Evolutionary conservation across 92 coral and sea anemone species (phyloP).

Genomic region (Phenganax subtilis): DNA sequence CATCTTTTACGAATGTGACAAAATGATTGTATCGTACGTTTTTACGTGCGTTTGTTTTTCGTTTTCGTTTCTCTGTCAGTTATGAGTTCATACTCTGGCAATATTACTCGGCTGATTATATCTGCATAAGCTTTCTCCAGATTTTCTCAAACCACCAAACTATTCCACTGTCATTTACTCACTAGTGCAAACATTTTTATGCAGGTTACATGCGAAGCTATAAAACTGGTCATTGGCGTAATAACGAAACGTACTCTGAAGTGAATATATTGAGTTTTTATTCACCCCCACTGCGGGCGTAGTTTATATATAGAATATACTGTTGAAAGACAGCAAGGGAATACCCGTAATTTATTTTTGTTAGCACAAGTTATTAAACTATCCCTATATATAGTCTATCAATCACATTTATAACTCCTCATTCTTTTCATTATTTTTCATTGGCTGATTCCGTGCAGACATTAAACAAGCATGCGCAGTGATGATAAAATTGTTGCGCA

Average conservation of each 20-base stretch:
- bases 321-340: not conserved
- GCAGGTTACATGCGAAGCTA: not conserved
- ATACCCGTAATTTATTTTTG: not conserved
- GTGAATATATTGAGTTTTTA: not conserved
- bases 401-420: not conserved
- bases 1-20: not conserved
- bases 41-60: no score
- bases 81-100: no score
- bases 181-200: no score
- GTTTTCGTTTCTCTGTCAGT: no score
- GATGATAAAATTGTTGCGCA: no score
- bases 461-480: no score
- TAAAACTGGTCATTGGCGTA: conserved; percentile 16
- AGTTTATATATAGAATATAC: not conserved
- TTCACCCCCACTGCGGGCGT: not conserved
- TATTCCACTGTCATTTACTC: not conserved
- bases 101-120: no score
- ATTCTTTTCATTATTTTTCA: not conserved
- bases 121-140: no score
- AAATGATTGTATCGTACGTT: no score
- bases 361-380: conserved; percentile 3
- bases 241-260: conserved; percentile 4
- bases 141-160: no score
- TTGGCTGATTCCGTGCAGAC: no score
- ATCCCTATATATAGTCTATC: conserved; percentile 2